Percentiles rank a stretch among this genome's conserved stretches.
These are phyloP conservation scores for Calvadosia cruxmelitensis DNA, from an alignment of 30 jellyfish, hydroid and myxozoan species.

Conservation along the genomic window DNA sequence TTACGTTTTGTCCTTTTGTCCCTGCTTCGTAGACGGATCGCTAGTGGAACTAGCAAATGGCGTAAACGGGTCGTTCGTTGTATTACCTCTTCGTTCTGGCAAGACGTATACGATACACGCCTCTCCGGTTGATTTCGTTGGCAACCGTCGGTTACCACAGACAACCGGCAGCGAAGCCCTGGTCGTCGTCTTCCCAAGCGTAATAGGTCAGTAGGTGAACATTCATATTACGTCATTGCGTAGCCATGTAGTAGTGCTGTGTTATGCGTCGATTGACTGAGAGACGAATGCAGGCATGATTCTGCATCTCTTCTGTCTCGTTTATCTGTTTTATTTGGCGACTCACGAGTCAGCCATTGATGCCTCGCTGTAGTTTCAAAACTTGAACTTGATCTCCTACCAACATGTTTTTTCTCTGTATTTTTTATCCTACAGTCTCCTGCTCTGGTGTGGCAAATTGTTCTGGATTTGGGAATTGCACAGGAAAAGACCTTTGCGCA, in stretches of 20 bases:
- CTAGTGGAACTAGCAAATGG: background rate
- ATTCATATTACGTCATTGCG: too few relatives aligned
- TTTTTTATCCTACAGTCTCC: constrained; percentile 5
- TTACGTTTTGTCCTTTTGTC: too few relatives aligned
- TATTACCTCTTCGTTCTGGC: background rate
- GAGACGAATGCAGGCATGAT: too few relatives aligned
- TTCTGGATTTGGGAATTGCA: constrained; percentile 20
- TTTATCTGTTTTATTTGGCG: too few relatives aligned
- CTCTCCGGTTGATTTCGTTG: background rate
- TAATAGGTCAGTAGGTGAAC: background rate
- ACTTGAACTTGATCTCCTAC: too few relatives aligned
- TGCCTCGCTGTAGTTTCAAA: too few relatives aligned
- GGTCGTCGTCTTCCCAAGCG: background rate
- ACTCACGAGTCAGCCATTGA: too few relatives aligned
- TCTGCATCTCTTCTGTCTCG: too few relatives aligned
- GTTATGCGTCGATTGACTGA: too few relatives aligned
- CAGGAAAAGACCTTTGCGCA: constrained; percentile 13
- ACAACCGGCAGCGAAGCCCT: background rate
- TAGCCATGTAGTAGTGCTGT: too few relatives aligned
- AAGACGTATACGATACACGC: background rate
- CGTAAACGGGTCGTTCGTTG: background rate
- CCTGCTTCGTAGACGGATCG: background rate
- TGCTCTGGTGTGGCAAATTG: constrained; percentile 9
- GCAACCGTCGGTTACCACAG: background rate
- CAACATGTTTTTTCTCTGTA: too few relatives aligned